Evolutionary conservation across 2,888 invertebrate species (phyloP).

Genomic region (Eubasilissa splendida): DNA sequence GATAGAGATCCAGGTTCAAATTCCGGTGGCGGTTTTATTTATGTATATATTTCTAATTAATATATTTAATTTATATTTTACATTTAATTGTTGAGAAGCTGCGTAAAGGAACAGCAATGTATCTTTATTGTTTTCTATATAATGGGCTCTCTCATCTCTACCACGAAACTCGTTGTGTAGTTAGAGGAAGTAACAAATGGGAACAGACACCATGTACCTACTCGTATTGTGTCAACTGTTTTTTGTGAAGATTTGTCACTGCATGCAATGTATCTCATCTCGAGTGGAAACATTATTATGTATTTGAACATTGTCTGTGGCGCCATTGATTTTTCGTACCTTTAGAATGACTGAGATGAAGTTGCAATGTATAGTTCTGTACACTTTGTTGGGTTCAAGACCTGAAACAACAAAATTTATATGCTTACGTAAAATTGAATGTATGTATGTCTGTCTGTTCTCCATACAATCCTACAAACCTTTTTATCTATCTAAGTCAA

Average conservation of each 20-base stretch:
- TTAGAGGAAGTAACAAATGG: constrained; percentile 22
- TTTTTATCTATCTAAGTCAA: no score
- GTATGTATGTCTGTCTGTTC: no score
- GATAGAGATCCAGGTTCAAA: no score
- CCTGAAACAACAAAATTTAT: no score
- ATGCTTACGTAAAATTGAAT: no score
- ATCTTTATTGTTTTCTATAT: constrained; percentile 26
- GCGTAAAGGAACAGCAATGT: background rate
- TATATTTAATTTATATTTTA: no score
- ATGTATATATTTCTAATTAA: no score
- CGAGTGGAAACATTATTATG: constrained; percentile 1
- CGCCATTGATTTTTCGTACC: constrained; percentile 4
- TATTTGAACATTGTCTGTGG: constrained; percentile 12
- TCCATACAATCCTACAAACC: no score
- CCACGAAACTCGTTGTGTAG: constrained; percentile 5
- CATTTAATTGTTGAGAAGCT: background rate
- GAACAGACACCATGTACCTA: background rate
- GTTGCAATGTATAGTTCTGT: no score
- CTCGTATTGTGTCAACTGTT: constrained; percentile 23
- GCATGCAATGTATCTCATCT: background rate
- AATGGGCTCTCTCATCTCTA: constrained; percentile 11
- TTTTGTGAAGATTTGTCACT: constrained; percentile 21
- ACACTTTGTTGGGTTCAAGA: no score
- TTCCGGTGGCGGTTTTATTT: no score
- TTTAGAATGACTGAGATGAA: background rate